Evolutionary conservation across 2,888 invertebrate genomes (phyloP).

Genomic region (Schrankia costaestrigalis): DNA sequence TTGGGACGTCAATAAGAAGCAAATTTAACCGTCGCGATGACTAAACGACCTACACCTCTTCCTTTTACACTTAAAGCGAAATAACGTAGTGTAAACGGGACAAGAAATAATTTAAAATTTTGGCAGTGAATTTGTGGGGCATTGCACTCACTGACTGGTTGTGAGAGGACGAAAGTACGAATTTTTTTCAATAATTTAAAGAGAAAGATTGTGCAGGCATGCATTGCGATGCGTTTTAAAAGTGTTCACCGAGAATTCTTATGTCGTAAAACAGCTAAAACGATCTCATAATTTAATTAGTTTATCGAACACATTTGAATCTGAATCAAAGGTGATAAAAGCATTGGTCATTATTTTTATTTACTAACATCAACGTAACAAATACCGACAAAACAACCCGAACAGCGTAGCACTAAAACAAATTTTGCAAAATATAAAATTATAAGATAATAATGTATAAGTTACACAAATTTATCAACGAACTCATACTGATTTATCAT

Average conservation of each 20-base stretch:
- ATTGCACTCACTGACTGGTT: constrained; percentile 74
- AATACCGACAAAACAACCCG: no score
- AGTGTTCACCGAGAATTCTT: constrained; percentile 17
- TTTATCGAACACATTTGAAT: no score
- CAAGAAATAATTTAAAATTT: constrained; percentile 65
- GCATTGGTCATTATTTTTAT: no score
- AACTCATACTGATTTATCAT: no score
- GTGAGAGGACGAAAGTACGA: constrained; percentile 77
- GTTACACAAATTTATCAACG: no score
- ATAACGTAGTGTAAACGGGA: constrained; percentile 46
- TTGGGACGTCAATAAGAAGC: constrained; percentile 62
- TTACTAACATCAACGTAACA: no score
- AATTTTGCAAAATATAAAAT: no score
- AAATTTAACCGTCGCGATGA: constrained; percentile 54
- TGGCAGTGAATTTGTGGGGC: constrained; percentile 64
- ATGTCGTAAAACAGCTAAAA: constrained; percentile 15
- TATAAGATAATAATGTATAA: no score
- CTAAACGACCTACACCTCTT: constrained; percentile 49
- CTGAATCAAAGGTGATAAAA: no score
- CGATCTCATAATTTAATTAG: no score
- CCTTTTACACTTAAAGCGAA: constrained; percentile 41
- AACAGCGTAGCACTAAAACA: no score
- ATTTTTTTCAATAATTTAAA: constrained; percentile 67
- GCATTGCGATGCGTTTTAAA: constrained; percentile 30
- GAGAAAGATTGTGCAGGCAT: constrained; percentile 53